phyloP scores from a whole-genome alignment of 2,113 vertebrate genomes.

The Lagenorhynchus albirostris region DNA sequence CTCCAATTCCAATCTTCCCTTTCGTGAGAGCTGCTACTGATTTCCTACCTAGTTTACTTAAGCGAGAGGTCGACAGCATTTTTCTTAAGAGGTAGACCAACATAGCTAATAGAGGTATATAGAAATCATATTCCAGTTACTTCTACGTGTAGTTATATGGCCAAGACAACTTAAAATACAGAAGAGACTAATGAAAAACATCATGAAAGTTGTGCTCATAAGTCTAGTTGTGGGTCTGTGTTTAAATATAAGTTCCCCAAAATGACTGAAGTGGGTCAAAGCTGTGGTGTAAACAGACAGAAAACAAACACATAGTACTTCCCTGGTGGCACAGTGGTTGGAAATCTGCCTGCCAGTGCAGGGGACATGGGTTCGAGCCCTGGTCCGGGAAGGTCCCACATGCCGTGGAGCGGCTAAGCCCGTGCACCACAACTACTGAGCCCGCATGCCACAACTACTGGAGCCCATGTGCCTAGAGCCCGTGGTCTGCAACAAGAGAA shows the following conservation, averaged over 20 bases:
- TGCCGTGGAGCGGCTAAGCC: no score
- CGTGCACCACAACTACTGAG: no score
- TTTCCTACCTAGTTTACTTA: background rate
- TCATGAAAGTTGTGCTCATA: background rate
- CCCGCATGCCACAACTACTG: no score
- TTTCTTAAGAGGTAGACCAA: background rate
- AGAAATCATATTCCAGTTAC: background rate
- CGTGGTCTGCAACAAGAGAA: no score
- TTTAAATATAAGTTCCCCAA: background rate
- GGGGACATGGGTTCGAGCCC: no score
- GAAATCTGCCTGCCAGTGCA: no score
- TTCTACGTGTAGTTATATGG: background rate
- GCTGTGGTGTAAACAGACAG: background rate
- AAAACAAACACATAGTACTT: background rate
- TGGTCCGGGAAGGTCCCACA: no score
- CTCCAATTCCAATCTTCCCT: background rate
- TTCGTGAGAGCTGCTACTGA: background rate
- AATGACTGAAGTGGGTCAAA: background rate
- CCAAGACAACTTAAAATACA: background rate
- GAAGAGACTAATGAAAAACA: background rate
- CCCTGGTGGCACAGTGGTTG: no score
- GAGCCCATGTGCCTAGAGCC: no score
- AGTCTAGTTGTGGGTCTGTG: background rate
- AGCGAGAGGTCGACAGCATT: background rate
- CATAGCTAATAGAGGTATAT: background rate